Percentiles rank a stretch among this genome's conserved stretches.
These are phyloP conservation scores for Omphaloscelis lunosa DNA, from an alignment of 2,888 invertebrate species.

Conservation along the genomic window DNA sequence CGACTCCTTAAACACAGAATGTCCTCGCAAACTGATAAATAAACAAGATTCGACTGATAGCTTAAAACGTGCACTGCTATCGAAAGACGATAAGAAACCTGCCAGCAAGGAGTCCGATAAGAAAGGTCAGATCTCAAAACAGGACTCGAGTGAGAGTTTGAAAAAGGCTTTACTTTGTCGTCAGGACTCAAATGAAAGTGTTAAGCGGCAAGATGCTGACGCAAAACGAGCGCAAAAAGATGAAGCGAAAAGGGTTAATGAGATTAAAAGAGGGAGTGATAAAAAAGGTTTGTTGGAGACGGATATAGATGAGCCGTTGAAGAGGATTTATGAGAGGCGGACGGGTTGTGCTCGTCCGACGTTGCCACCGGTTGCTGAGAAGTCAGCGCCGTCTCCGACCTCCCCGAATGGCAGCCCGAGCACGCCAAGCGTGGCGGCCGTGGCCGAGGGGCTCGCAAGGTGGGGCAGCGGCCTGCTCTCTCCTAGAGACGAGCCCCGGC, in stretches of 20 bases:
- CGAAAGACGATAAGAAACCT: conserved; percentile 86
- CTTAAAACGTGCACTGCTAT: conserved; percentile 83
- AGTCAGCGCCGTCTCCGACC: conserved; percentile 78
- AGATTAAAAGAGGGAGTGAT: conserved; percentile 84
- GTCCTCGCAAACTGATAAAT: conserved; percentile 85
- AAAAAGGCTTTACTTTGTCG: conserved; percentile 85
- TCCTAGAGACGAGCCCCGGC: conserved; percentile 83
- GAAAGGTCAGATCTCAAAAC: conserved; percentile 80
- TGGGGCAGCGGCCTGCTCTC: conserved; percentile 87
- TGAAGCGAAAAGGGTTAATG: conserved; percentile 79
- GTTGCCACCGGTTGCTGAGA: conserved; percentile 86
- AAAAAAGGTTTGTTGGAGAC: conserved; percentile 87
- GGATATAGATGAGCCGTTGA: conserved; percentile 84
- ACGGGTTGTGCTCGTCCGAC: conserved; percentile 86
- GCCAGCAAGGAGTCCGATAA: conserved; percentile 80
- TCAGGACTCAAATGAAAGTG: conserved; percentile 87
- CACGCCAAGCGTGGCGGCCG: conserved; percentile 85
- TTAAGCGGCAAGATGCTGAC: conserved; percentile 83
- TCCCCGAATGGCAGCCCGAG: conserved; percentile 85
- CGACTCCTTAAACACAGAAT: conserved; percentile 88
- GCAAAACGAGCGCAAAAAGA: conserved; percentile 81
- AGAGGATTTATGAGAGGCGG: conserved; percentile 87
- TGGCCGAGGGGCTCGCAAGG: conserved; percentile 85
- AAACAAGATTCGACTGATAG: conserved; percentile 88
- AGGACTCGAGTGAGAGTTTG: conserved; percentile 86